Base-by-base conservation (phyloP, 2,888 invertebrate genomes). In the Diadromus collaris region DNA sequence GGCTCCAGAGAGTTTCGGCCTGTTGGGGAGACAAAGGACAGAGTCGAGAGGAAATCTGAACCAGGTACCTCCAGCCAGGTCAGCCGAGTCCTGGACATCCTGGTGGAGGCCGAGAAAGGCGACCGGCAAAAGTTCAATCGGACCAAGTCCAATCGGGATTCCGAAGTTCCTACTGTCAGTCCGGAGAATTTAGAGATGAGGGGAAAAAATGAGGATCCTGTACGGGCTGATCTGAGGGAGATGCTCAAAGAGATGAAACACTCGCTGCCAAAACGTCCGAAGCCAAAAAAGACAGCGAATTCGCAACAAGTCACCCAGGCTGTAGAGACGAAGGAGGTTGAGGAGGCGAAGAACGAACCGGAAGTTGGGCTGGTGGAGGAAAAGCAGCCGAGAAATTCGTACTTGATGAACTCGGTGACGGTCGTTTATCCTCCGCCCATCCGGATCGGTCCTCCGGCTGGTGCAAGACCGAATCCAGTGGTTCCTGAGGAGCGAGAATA, bases 181-280 rank as follows among this genome's bases (percentile, higher is more conserved):
- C 38, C 38, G 27, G 64, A 32, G 6, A 41, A 41, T 34, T 27
- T 21, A 7, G 29, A 27, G 2, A 44, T 32, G 27, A 41, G 24
- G 58, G 64, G 21, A 24, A 70, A 76, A 54, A 68, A 81, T 32
- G 88, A 87, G 63, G 88, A 88, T 80, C 86, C 84, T 71, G 76
- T 82, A 19, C 87, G 86, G 24, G 73, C 80, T 21, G 88, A 91
- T 87, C 90, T 95, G 34, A 94, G 94, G 88, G 94, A 95, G 90
- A 94, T 95, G 93, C 89, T 95, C 80, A 95, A 95, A 86, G 95
- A 95, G 91, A 95, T 95, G 94, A 95, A 95, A 90, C 93, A 95
- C 88, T 95, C 95, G 13, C 90, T 95, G 78, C 95, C 95, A 0
- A 94, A 94, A 86, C 92, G 93, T 83, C 88, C 92, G 29, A 93